Percentiles rank a stretch among this genome's conserved stretches.
phyloP scores from a whole-genome alignment of 2,888 invertebrate genomes.

The Lordiphosa andalusiaca region DNA sequence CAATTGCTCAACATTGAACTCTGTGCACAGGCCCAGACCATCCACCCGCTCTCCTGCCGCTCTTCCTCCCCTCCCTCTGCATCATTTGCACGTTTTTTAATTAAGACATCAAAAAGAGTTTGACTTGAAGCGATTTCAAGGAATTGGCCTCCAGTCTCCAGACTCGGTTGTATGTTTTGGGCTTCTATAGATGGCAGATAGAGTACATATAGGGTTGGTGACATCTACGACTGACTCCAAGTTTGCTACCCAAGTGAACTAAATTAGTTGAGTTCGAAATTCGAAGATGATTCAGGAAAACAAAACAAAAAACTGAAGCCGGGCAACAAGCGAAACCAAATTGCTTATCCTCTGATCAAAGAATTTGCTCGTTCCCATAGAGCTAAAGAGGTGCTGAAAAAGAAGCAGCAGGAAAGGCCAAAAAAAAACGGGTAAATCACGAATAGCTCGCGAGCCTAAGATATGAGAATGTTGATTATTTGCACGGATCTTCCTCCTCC shows the following conservation, averaged over 20 bases:
- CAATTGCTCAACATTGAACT: slow-evolving; percentile 76
- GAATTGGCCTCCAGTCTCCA: slow-evolving; percentile 46
- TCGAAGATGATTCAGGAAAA: slow-evolving; percentile 14
- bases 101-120: slow-evolving; percentile 76
- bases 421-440: slow-evolving; percentile 64
- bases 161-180: slow-evolving; percentile 27
- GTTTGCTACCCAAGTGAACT: slow-evolving; percentile 41
- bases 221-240: slow-evolving; percentile 38
- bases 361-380: slow-evolving; percentile 66
- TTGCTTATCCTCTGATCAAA: slow-evolving; percentile 61
- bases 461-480: slow-evolving; percentile 74
- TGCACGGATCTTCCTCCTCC: slow-evolving; percentile 48
- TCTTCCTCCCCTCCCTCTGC: slow-evolving; percentile 18
- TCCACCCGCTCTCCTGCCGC: not conserved
- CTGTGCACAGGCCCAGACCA: slow-evolving; percentile 37
- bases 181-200: slow-evolving; percentile 64
- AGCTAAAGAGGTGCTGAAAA: slow-evolving; percentile 61
- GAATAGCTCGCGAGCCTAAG: slow-evolving; percentile 61
- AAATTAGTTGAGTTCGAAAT: slow-evolving; percentile 55
- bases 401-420: slow-evolving; percentile 4
- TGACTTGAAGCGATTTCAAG: slow-evolving; percentile 72
- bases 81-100: slow-evolving; percentile 75
- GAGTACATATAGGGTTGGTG: slow-evolving; percentile 44
- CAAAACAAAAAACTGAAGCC: not conserved
- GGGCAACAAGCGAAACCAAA: slow-evolving; percentile 30